Percentiles rank a stretch among this genome's conserved stretches.
Conservation (phyloP, 2,888 invertebrate species). For the Megastigmus dorsalis region DNA sequence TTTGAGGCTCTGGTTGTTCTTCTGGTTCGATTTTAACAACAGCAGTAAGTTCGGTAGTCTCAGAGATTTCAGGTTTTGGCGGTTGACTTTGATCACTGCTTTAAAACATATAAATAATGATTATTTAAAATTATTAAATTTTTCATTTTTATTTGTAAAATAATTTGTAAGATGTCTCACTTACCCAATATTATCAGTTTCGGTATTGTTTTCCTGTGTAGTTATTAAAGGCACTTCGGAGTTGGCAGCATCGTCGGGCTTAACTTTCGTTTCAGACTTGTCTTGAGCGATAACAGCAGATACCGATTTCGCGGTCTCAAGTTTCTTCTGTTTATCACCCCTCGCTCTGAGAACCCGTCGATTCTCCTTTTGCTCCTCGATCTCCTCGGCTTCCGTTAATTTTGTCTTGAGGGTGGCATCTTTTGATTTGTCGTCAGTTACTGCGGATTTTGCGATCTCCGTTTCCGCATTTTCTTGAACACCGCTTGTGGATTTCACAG, state of each 20-base stretch:
- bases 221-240: slow-evolving; percentile 49
- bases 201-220: slow-evolving; percentile 17
- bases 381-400: slow-evolving; percentile 22
- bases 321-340: slow-evolving; percentile 44
- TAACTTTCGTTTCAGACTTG: slow-evolving; percentile 45
- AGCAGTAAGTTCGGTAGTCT: slow-evolving; percentile 7
- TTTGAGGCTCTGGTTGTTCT: slow-evolving; percentile 44
- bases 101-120: background rate
- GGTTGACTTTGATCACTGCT: slow-evolving; percentile 34
- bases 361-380: slow-evolving; percentile 41
- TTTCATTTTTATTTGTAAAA: background rate
- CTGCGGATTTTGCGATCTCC: background rate
- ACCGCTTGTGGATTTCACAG: background rate
- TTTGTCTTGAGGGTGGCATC: slow-evolving; percentile 25
- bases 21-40: slow-evolving; percentile 21
- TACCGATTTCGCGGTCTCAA: slow-evolving; percentile 16
- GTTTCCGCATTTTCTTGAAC: slow-evolving; percentile 20
- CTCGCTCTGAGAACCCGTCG: slow-evolving; percentile 47
- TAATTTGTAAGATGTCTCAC: background rate
- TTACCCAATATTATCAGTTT: slow-evolving; percentile 7
- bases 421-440: slow-evolving; percentile 48
- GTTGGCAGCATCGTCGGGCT: slow-evolving; percentile 43
- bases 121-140: background rate
- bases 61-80: background rate
- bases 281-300: slow-evolving; percentile 25